Evolutionary conservation across 2,888 invertebrate genomes (phyloP).

Genomic region (Hyposoter didymator): DNA sequence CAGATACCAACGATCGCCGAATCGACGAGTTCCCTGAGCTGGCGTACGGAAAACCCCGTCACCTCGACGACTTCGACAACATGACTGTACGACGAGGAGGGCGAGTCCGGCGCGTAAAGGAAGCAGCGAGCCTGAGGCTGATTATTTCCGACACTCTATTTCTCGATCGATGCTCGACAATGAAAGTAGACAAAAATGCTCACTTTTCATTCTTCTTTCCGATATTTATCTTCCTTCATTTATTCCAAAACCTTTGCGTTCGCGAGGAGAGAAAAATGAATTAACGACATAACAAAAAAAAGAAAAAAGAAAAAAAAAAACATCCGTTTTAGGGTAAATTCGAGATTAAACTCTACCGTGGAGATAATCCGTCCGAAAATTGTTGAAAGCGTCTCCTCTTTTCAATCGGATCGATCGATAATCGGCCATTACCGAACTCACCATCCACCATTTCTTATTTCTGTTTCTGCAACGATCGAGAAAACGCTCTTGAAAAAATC

Average conservation of each 20-base stretch:
- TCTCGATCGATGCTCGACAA: constrained; percentile 58
- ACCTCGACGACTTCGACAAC: constrained; percentile 78
- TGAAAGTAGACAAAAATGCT: constrained; percentile 60
- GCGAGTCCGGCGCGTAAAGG: constrained; percentile 18
- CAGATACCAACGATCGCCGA: constrained; percentile 82
- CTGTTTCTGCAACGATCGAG: constrained; percentile 9
- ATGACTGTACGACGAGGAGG: constrained; percentile 78
- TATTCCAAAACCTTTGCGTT: not conserved
- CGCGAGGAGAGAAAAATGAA: constrained; percentile 22
- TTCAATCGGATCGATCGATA: constrained; percentile 8
- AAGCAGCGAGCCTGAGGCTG: constrained; percentile 43
- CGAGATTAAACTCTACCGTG: constrained; percentile 52
- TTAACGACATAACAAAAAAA: constrained; percentile 15
- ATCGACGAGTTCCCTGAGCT: constrained; percentile 77
- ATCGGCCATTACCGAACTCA: constrained; percentile 1
- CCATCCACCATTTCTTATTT: not conserved
- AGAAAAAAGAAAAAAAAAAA: not conserved
- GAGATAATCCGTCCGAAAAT: constrained; percentile 66
- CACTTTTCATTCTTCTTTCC: constrained; percentile 25
- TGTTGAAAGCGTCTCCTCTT: constrained; percentile 33
- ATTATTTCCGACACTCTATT: constrained; percentile 53
- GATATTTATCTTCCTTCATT: constrained; percentile 2
- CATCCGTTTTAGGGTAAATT: constrained; percentile 26
- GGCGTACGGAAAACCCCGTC: constrained; percentile 78
- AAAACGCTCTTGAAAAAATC: constrained; percentile 1